Percentiles rank a stretch among this genome's conserved stretches.
These are phyloP conservation scores for Drosophila leonis DNA, from an alignment of 2,888 invertebrate genomes.

Conservation along the genomic window DNA sequence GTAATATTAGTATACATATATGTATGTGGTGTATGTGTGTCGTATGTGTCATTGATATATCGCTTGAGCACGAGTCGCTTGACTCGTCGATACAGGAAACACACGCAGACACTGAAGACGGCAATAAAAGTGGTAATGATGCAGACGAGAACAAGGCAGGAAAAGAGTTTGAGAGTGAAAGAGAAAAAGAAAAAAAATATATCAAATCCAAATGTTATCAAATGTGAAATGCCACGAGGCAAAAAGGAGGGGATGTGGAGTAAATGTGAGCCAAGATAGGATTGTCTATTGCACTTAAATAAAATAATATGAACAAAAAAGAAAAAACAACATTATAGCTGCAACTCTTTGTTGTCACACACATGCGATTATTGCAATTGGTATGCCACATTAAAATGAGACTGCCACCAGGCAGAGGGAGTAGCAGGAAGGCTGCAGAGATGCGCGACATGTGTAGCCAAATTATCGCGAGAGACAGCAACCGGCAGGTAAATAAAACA, in stretches of 20 bases:
- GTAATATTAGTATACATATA: conserved; percentile 11
- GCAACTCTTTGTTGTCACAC: not conserved
- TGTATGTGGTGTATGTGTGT: conserved; percentile 15
- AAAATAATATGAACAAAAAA: conserved; percentile 1
- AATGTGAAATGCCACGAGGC: conserved; percentile 31
- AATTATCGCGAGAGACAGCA: conserved; percentile 39
- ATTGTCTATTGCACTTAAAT: conserved; percentile 3
- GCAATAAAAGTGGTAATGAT: conserved; percentile 76
- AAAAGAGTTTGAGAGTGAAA: not conserved
- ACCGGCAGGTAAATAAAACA: conserved; percentile 56
- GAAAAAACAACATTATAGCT: not conserved
- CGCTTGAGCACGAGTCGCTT: conserved; percentile 33
- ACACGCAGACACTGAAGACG: conserved; percentile 59
- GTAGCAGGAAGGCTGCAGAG: not conserved
- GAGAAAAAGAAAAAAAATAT: conserved; percentile 11
- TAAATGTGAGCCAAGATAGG: not conserved
- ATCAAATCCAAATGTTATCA: conserved; percentile 48
- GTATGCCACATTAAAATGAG: conserved; percentile 43
- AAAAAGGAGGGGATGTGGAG: not conserved
- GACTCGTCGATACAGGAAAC: conserved; percentile 70
- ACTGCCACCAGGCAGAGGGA: conserved; percentile 8
- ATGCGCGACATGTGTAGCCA: conserved; percentile 48
- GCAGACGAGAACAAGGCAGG: conserved; percentile 23
- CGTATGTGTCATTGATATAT: conserved; percentile 66
- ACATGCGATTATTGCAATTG: conserved; percentile 27